Base-by-base conservation (phyloP, 2,888 invertebrate species). In the Agrotis ipsilon region DNA sequence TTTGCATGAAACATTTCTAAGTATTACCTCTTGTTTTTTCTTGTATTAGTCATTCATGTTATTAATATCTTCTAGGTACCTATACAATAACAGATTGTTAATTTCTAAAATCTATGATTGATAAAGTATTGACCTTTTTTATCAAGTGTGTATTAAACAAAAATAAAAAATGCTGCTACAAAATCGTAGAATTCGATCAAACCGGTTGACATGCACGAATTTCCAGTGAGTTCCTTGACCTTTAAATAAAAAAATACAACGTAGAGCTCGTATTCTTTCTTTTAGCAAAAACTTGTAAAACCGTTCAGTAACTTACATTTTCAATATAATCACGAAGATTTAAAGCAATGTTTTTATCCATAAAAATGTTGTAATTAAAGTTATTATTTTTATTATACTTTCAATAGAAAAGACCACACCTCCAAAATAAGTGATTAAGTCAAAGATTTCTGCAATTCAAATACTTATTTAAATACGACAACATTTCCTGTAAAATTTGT, bases 11-110 rank as follows among this genome's bases (percentile, higher is more conserved):
- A 63, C 43, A 67, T 67, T 61, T 74, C 16, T 69, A 64, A 51
- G 54, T 60, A 61, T 71, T 69, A 65, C 9, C 27, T 27, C 0
- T 71, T 82, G 65, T 72, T 81, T 68, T 57, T 68, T 62, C 57
- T 81, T 76, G 27, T 51, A 69, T 69, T 57, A 57, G 11, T 46
- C 16, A 57, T 27, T 13, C 9, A 51, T 64, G 2, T 64, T 43
- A 48, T 52, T 63, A n/a, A 45, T 68, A 45, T 39, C 11, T 39
- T 39, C 14, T n/a, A n/a, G n/a, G n/a, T n/a, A n/a, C n/a, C n/a
- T 54, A 27, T 1, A 19, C 14, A 43, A 11, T 4, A 57, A 27
- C 21, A 46, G n/a, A 63, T 32, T 63, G 1, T 11, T 32, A 24
- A 55, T 55, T 1, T 1, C 2, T 27, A 13, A 24, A 14, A 19